Conservation (phyloP, 2,113 vertebrate species). For the Lampris incognitus region DNA sequence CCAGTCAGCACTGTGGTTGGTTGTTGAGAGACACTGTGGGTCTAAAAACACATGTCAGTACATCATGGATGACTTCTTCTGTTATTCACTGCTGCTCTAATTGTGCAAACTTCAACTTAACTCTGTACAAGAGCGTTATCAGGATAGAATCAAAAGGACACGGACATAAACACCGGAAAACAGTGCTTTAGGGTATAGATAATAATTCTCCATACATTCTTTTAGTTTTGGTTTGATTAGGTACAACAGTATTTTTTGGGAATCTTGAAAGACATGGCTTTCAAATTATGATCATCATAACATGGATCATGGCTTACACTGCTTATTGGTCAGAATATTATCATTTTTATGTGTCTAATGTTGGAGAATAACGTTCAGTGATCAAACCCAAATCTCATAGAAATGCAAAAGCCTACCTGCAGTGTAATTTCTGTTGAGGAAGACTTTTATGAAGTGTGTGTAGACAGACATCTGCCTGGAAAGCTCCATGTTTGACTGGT, state of each 20-base stretch:
- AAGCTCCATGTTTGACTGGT: slow-evolving; percentile 19
- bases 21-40: slow-evolving; percentile 25
- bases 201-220: too few species aligned
- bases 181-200: too few species aligned
- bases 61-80: too few species aligned
- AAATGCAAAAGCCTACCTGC: slow-evolving; percentile 35
- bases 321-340: not conserved
- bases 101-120: too few species aligned
- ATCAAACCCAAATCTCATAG: too few species aligned
- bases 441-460: slow-evolving; percentile 43
- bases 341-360: not conserved
- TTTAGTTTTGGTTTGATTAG: too few species aligned
- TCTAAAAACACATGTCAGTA: slow-evolving; percentile 13
- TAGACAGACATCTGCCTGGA: slow-evolving; percentile 31
- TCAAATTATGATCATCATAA: too few species aligned
- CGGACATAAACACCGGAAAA: too few species aligned
- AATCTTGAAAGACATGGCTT: not conserved
- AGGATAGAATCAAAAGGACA: too few species aligned
- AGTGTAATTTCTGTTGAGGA: slow-evolving; percentile 38
- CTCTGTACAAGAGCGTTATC: not conserved
- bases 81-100: too few species aligned
- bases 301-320: too few species aligned
- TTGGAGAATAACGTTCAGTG: not conserved
- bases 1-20: slow-evolving; percentile 47
- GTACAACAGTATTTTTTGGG: too few species aligned